These are phyloP conservation scores for Brachionus angularis DNA, from an alignment of 1,140 invertebrate genomes.

Conservation along the genomic window DNA sequence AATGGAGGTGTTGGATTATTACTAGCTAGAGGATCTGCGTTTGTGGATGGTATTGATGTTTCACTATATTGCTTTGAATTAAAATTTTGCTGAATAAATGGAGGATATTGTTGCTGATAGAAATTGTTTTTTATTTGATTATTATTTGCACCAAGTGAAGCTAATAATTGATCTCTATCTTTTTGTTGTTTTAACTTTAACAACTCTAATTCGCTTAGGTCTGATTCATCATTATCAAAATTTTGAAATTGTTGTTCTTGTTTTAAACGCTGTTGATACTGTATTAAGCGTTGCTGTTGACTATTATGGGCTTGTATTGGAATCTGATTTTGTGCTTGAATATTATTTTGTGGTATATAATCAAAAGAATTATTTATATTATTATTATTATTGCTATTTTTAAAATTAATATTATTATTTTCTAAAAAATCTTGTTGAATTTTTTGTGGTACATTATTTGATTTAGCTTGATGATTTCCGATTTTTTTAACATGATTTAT, in stretches of 20 bases:
- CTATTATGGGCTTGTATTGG: background rate
- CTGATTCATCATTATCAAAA: background rate
- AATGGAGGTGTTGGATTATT: constrained; percentile 34
- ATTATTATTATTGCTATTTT: background rate
- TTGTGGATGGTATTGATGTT: constrained; percentile 34
- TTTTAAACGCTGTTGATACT: background rate
- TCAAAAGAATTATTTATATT: no score
- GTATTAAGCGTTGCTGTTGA: constrained; percentile 7
- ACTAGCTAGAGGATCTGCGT: constrained; percentile 20
- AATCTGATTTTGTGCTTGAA: background rate
- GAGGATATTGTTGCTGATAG: constrained; percentile 1
- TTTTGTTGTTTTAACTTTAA: constrained; percentile 37
- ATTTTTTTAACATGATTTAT: no score
- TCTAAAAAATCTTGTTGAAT: no score
- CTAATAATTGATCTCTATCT: constrained; percentile 29
- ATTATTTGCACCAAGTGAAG: background rate
- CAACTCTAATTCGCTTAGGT: constrained; percentile 18
- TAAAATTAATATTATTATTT: background rate
- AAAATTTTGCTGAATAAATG: constrained; percentile 36
- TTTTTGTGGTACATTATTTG: no score
- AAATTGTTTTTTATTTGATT: background rate
- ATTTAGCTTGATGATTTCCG: no score
- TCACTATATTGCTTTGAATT: constrained; percentile 35
- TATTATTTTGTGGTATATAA: no score
- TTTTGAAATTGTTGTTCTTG: background rate